phyloP scores from a whole-genome alignment of 2,797 vertebrate genomes.

The Poecilia wingei region DNA sequence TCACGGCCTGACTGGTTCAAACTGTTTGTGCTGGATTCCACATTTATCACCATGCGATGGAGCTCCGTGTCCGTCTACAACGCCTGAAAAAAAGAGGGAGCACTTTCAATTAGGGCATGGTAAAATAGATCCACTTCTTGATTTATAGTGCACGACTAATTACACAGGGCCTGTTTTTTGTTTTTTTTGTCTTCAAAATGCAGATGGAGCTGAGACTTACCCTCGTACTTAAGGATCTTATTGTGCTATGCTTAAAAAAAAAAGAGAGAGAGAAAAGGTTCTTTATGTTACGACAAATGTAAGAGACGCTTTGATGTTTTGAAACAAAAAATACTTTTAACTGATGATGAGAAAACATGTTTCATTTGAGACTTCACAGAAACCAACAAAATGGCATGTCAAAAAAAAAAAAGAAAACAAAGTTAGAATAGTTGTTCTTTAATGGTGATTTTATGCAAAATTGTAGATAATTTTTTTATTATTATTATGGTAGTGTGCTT shows the following conservation, averaged over 20 bases:
- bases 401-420: background rate
- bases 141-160: conserved; percentile 98
- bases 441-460: background rate
- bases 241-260: conserved; percentile 82
- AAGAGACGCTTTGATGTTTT: conserved; percentile 55
- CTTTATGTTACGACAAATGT: conserved; percentile 57
- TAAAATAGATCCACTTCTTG: conserved; percentile 93
- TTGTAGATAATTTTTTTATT: background rate
- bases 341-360: conserved; percentile 9
- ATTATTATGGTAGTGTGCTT: background rate
- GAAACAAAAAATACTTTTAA: conserved; percentile 14
- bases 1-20: conserved; percentile 96
- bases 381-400: background rate
- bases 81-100: conserved; percentile 83
- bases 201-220: conserved; percentile 86
- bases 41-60: conserved; percentile 92
- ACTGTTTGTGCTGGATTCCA: conserved; percentile 92
- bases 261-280: conserved; percentile 45
- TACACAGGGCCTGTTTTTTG: conserved; percentile 85
- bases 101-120: conserved; percentile 97
- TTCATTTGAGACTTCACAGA: conserved; percentile 14
- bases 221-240: conserved; percentile 84
- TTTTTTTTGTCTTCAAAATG: conserved; percentile 83
- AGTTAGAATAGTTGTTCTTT: conserved; percentile 16
- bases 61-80: conserved; percentile 85